Percentiles rank a stretch among this genome's conserved stretches.
Conservation (phyloP, 2,888 invertebrate genomes). For the Icerya purchasi region DNA sequence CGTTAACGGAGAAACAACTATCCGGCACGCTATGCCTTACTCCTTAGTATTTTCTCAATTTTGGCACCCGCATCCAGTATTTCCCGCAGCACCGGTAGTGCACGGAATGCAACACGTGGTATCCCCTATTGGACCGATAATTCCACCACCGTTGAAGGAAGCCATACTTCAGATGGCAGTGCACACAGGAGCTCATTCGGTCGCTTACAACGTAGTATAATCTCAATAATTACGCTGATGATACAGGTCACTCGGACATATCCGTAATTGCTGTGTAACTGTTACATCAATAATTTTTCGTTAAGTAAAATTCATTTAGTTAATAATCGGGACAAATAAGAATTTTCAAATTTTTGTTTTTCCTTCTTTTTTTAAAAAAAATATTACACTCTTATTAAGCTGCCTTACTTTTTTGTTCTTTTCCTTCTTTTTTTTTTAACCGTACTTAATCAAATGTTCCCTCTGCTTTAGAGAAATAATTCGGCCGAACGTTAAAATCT, state of each 20-base stretch:
- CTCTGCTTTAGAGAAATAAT: too few relatives aligned
- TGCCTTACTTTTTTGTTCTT: background rate
- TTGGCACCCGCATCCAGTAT: background rate
- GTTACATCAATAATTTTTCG: too few relatives aligned
- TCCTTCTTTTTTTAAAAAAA: slow-evolving; percentile 1
- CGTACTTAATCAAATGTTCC: too few relatives aligned
- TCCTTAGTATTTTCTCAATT: background rate
- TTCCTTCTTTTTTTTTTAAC: too few relatives aligned
- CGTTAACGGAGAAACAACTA: too few relatives aligned
- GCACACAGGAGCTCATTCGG: background rate
- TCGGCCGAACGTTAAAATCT: too few relatives aligned
- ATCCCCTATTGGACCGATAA: background rate
- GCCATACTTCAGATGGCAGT: background rate
- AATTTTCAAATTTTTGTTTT: background rate
- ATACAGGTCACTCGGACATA: too few relatives aligned
- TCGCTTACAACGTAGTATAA: background rate
- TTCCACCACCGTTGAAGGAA: background rate
- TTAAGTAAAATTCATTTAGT: too few relatives aligned
- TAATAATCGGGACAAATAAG: too few relatives aligned
- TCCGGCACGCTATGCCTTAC: background rate
- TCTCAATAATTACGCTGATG: too few relatives aligned
- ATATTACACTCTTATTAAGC: background rate
- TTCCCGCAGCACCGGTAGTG: background rate
- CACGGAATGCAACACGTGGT: background rate
- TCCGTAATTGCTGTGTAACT: too few relatives aligned